Evolutionary conservation across 2,888 invertebrate species (phyloP).

Genomic region (Lithophane socia): DNA sequence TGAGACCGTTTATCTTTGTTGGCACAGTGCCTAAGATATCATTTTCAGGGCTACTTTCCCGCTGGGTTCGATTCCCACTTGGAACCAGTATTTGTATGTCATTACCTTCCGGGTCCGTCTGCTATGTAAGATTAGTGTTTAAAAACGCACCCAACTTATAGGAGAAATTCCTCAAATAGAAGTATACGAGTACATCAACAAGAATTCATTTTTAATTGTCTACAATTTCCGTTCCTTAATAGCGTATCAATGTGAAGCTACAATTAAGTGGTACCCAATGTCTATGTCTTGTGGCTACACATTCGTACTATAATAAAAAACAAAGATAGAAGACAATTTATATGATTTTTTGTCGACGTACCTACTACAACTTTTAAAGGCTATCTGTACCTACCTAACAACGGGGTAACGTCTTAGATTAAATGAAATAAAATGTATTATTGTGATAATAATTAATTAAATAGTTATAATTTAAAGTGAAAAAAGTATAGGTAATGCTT

Average conservation of each 20-base stretch:
- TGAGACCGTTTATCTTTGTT: not conserved
- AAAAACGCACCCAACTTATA: not conserved
- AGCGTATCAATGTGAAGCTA: not conserved
- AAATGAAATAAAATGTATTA: not conserved
- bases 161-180: not conserved
- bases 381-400: too few species aligned
- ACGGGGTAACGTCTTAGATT: not conserved
- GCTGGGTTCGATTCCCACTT: not conserved
- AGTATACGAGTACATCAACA: not conserved
- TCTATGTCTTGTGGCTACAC: too few species aligned
- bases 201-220: not conserved
- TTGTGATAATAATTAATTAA: constrained; percentile 20
- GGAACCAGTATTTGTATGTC: not conserved
- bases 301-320: not conserved
- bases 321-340: not conserved
- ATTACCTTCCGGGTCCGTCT: not conserved
- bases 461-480: not conserved
- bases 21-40: not conserved
- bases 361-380: not conserved
- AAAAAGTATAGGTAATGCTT: not conserved
- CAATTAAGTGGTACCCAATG: not conserved
- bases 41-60: not conserved
- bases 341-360: not conserved
- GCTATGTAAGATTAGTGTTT: not conserved
- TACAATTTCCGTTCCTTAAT: not conserved